These are phyloP conservation scores for Aphidius ervi DNA, from an alignment of 1,140 invertebrate genomes.

Conservation along the genomic window DNA sequence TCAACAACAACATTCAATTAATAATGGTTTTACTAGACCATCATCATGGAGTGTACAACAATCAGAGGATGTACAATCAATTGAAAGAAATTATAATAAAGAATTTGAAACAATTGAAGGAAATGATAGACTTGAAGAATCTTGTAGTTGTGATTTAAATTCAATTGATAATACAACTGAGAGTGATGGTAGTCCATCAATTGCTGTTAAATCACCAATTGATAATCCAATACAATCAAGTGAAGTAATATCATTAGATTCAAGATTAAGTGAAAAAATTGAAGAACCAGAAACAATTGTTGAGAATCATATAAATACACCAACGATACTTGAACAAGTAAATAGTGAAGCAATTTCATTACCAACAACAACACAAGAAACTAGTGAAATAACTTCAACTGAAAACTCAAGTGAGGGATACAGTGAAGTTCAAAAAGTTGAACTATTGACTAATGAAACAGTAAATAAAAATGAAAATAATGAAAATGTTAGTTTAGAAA, in stretches of 20 bases:
- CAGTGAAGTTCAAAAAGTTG: slow-evolving; percentile 48
- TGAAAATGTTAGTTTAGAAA: slow-evolving; percentile 22
- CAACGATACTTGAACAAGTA: slow-evolving; percentile 40
- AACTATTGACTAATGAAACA: slow-evolving; percentile 38
- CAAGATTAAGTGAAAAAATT: slow-evolving; percentile 49
- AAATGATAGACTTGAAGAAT: slow-evolving; percentile 45
- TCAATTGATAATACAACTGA: slow-evolving; percentile 52
- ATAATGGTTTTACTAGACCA: slow-evolving; percentile 46
- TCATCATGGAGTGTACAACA: slow-evolving; percentile 48
- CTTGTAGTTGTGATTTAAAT: slow-evolving; percentile 58
- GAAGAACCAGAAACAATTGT: slow-evolving; percentile 36
- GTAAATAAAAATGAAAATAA: slow-evolving; percentile 34
- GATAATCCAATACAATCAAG: slow-evolving; percentile 47
- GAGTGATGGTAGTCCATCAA: slow-evolving; percentile 56
- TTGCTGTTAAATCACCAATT: slow-evolving; percentile 43
- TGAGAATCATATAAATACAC: slow-evolving; percentile 39
- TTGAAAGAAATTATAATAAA: slow-evolving; percentile 47
- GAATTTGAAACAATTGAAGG: slow-evolving; percentile 35
- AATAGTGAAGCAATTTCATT: slow-evolving; percentile 36
- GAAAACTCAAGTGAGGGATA: slow-evolving; percentile 50
- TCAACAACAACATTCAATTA: slow-evolving; percentile 55
- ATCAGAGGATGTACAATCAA: slow-evolving; percentile 43
- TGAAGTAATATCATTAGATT: slow-evolving; percentile 54
- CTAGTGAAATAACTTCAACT: slow-evolving; percentile 42
- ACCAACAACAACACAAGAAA: slow-evolving; percentile 43